Conservation (phyloP, 2,888 invertebrate species). For the Opisthograptis luteolata region DNA sequence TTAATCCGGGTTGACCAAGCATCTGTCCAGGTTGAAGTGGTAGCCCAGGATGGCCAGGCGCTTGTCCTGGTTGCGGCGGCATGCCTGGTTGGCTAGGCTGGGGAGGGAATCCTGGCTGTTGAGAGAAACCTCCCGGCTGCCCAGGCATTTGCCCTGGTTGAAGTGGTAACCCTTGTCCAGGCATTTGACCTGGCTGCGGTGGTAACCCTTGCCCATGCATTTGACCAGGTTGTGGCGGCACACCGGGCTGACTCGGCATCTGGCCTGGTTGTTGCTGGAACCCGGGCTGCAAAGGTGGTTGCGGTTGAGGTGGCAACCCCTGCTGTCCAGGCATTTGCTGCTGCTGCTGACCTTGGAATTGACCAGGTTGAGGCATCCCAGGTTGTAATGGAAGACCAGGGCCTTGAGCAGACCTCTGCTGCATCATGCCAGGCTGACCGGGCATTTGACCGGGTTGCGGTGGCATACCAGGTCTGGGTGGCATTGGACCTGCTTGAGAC, state of each 20-base stretch:
- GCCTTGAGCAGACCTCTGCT: slow-evolving; percentile 36
- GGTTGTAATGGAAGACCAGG: slow-evolving; percentile 34
- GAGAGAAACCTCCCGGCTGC: slow-evolving; percentile 41
- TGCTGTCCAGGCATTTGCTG: slow-evolving; percentile 21
- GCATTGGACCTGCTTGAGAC: slow-evolving; percentile 38
- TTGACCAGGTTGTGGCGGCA: slow-evolving; percentile 43
- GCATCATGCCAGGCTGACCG: slow-evolving; percentile 38
- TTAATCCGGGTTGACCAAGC: slow-evolving; percentile 20
- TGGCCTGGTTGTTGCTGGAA: slow-evolving; percentile 39
- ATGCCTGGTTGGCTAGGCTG: slow-evolving; percentile 44
- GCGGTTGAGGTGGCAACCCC: slow-evolving; percentile 40
- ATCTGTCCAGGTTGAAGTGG: slow-evolving; percentile 43
- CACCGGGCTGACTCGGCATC: slow-evolving; percentile 36
- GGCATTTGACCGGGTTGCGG: slow-evolving; percentile 35
- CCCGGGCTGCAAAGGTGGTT: slow-evolving; percentile 26
- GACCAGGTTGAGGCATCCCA: slow-evolving; percentile 35
- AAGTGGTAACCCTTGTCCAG: slow-evolving; percentile 39
- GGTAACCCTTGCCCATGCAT: too few relatives aligned
- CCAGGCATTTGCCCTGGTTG: slow-evolving; percentile 41
- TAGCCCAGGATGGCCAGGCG: slow-evolving; percentile 34
- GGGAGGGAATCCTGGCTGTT: slow-evolving; percentile 45
- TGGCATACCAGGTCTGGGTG: slow-evolving; percentile 31
- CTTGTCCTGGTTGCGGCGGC: slow-evolving; percentile 42
- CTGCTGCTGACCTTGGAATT: slow-evolving; percentile 12
- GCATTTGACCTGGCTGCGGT: slow-evolving; percentile 35